A percentile compares a stretch with the other conserved stretches of the same genome.
Conservation (phyloP, 2,113 vertebrate genomes). For the Gnathonemus echidnorhynchus region DNA sequence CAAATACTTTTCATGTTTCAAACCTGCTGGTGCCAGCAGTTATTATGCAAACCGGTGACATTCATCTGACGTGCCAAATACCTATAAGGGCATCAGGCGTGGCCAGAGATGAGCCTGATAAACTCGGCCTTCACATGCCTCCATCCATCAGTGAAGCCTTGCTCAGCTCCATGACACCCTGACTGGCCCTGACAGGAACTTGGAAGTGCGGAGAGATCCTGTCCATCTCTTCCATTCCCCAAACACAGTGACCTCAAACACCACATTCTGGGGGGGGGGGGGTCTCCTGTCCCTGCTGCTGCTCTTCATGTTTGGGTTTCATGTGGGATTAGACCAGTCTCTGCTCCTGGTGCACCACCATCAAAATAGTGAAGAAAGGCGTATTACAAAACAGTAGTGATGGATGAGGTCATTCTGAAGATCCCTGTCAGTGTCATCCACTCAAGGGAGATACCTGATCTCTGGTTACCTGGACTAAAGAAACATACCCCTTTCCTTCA, state of each 20-base stretch:
- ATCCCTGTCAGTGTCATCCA: neutral
- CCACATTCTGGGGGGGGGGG: neutral
- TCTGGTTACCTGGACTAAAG: neutral
- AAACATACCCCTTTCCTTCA: neutral
- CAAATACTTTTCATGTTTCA: neutral
- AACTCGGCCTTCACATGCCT: neutral
- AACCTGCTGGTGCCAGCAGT: neutral
- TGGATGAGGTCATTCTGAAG: neutral
- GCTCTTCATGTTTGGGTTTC: neutral
- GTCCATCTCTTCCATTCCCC: neutral
- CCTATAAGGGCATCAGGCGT: neutral
- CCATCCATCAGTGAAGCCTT: neutral
- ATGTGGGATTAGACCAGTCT: neutral
- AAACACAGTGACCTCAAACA: neutral
- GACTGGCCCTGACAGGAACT: neutral
- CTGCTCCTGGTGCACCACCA: neutral
- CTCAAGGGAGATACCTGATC: neutral
- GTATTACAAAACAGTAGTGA: neutral
- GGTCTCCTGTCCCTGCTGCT: neutral
- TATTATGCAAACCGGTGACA: neutral
- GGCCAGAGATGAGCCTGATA: neutral
- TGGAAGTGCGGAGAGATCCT: neutral
- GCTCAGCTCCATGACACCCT: neutral
- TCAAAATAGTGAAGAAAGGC: neutral
- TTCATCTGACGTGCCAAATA: neutral